Base-by-base conservation (phyloP, 2,888 invertebrate genomes). In the Anoncus sp. region DNA sequence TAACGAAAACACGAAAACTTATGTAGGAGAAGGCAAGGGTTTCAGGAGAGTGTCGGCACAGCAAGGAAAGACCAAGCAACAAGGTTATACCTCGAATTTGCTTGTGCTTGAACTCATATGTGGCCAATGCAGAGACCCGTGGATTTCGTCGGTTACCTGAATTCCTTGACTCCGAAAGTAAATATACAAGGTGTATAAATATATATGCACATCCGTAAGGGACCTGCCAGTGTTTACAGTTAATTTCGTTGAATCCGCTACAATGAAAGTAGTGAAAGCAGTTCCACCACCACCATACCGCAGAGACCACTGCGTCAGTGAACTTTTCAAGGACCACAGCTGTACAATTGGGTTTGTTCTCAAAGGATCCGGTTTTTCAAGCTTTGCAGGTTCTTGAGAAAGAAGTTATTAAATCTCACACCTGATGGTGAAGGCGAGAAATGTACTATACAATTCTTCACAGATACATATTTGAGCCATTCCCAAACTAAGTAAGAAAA, bases 201-300 rank as follows among this genome's bases (percentile, higher is more conserved):
- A 66, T 51, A 47, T 62, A 31, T 27, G 38, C 18, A 45, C 24
- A 43, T 31, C 20, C 43, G 31, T 24, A 57, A 59, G 60, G 38
- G 53, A 51, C 20, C 53, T 22, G 55, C 55, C 35, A 38, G 60
- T 74, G 65, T 65, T 70, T 70, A 55, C 74, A 60, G 74, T 78
- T 78, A 74, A 78, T 75, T 75, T 75, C 40, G 65, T 43, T 53
- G 74, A 62, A 35, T 60, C 38, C 9, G 24, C 43, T 51, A 63
- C 51, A 45, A 51, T 14, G 24, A 40, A 67, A 72, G 35, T 38
- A 40, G 18, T 12, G 27, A 38, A 53, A 55, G 22, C 45, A 45
- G 40, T 40, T 38, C 69, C 4, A 35, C 31, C 51, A 60, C 55
- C 27, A 60, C 55, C 27, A 31, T 7, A 16, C 31, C 14, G 7